Conservation (phyloP, 2,113 vertebrate genomes). For the Oryzias woworae region DNA sequence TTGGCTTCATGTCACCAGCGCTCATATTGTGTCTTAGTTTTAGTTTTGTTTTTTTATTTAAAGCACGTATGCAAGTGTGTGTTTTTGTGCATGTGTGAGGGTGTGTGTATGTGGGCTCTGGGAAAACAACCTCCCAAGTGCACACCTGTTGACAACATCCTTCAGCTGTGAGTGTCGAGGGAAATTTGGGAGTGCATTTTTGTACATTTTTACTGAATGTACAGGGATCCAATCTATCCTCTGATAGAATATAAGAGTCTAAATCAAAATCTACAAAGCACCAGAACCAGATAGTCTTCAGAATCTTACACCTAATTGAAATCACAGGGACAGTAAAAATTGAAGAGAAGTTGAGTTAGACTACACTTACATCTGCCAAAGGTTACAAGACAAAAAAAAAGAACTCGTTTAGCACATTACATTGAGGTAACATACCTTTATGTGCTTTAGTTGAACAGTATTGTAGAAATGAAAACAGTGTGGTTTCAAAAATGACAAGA, state of each 20-base stretch:
- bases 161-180: slow-evolving; percentile 73
- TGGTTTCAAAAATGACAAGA: too few species aligned
- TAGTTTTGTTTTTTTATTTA: background rate
- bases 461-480: too few species aligned
- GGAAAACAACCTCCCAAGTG: slow-evolving; percentile 71
- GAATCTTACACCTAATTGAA: slow-evolving; percentile 47
- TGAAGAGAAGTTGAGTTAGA: background rate
- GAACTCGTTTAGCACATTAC: background rate
- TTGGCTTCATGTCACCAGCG: slow-evolving; percentile 88
- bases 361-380: background rate
- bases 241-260: slow-evolving; percentile 42
- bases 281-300: slow-evolving; percentile 34
- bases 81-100: slow-evolving; percentile 23
- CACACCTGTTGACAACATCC: slow-evolving; percentile 83
- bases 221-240: slow-evolving; percentile 52
- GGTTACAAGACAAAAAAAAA: background rate
- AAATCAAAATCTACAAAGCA: slow-evolving; percentile 36
- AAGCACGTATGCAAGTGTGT: slow-evolving; percentile 8
- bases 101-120: slow-evolving; percentile 80
- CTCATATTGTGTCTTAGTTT: slow-evolving; percentile 76
- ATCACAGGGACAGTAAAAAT: background rate
- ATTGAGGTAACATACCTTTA: too few species aligned
- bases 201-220: slow-evolving; percentile 49
- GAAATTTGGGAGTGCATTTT: slow-evolving; percentile 51
- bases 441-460: too few species aligned